A percentile compares a stretch with the other conserved stretches of the same genome.
Evolutionary conservation across 2,888 invertebrate genomes (phyloP).

Genomic region (Hedya salicella): DNA sequence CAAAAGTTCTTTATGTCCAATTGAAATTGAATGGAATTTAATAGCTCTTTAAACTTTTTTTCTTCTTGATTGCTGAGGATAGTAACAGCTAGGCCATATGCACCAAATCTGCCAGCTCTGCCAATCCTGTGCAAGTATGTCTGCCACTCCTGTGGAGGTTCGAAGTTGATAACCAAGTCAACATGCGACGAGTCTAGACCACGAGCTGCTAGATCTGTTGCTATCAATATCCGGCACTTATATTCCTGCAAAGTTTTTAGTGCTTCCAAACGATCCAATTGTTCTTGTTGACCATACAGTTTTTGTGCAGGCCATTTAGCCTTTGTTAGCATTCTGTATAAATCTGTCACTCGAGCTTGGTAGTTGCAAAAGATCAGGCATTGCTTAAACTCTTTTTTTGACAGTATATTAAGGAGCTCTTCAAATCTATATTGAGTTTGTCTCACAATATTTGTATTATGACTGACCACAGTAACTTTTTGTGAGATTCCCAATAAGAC

Average conservation of each 20-base stretch:
- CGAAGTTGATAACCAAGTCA: slow-evolving; percentile 96
- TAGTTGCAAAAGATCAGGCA: slow-evolving; percentile 96
- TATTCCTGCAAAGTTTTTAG: slow-evolving; percentile 91
- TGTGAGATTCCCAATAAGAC: slow-evolving; percentile 93
- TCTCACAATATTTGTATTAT: slow-evolving; percentile 86
- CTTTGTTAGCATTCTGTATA: slow-evolving; percentile 88
- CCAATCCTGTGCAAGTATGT: slow-evolving; percentile 98
- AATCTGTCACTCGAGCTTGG: slow-evolving; percentile 92
- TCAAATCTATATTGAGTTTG: slow-evolving; percentile 88
- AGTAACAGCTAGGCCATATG: slow-evolving; percentile 91
- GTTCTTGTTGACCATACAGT: slow-evolving; percentile 92
- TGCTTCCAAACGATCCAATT: slow-evolving; percentile 90
- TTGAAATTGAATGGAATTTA: slow-evolving; percentile 82
- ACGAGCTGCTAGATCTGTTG: slow-evolving; percentile 96
- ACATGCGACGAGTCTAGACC: slow-evolving; percentile 98
- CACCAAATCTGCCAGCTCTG: slow-evolving; percentile 97
- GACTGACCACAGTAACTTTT: slow-evolving; percentile 87
- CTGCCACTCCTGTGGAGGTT: slow-evolving; percentile 91
- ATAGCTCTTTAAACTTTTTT: slow-evolving; percentile 82
- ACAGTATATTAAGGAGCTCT: slow-evolving; percentile 88
- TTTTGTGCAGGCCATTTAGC: slow-evolving; percentile 92
- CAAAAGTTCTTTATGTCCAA: slow-evolving; percentile 62
- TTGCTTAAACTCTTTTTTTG: slow-evolving; percentile 92
- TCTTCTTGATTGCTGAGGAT: slow-evolving; percentile 88
- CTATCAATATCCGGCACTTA: slow-evolving; percentile 93